phyloP scores from a whole-genome alignment of 2,888 invertebrate genomes.

The Lamellibrachia satsuma region DNA sequence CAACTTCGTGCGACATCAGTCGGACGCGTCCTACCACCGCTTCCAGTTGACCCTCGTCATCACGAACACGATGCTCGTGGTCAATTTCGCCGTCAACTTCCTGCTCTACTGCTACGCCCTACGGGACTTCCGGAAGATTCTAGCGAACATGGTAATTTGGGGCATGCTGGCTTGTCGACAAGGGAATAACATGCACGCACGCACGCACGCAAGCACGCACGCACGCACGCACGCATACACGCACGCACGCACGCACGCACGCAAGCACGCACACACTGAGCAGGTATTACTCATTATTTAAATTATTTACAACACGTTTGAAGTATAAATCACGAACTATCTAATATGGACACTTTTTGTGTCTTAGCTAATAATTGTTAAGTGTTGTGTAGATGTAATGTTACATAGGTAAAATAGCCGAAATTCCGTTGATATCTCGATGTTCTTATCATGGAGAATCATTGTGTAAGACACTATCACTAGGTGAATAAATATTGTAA shows the following conservation, averaged over 20 bases:
- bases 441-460: no score
- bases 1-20: not conserved
- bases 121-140: conserved; percentile 23
- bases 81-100: conserved; percentile 25
- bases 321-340: no score
- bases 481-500: no score
- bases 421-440: no score
- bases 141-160: conserved; percentile 13
- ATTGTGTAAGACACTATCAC: no score
- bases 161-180: not conserved
- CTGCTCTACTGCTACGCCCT: conserved; percentile 24
- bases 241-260: not conserved
- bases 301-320: no score
- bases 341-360: no score
- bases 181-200: not conserved
- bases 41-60: conserved; percentile 13
- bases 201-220: not conserved
- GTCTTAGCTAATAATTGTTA: no score
- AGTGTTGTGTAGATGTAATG: no score
- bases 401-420: no score
- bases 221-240: not conserved
- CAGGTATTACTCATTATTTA: no score
- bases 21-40: not conserved
- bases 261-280: not conserved
- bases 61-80: conserved; percentile 22